Base-by-base conservation (phyloP, 2,888 invertebrate species). In the Piscicola geometra region DNA sequence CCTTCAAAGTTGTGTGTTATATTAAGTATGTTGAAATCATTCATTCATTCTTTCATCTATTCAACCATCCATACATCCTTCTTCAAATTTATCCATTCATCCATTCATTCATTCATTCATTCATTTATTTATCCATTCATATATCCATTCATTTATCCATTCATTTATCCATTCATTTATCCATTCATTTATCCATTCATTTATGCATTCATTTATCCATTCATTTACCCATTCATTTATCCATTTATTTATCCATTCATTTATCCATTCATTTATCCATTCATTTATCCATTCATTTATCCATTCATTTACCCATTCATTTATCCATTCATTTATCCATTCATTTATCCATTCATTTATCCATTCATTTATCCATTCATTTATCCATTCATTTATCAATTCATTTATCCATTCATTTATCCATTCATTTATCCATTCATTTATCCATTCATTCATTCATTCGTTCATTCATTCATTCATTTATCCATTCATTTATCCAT, bases 351-450 rank as follows among this genome's bases (percentile, higher is more conserved):
- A 69, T 15, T n/a, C 33, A 69, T 30, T 15, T 15, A 69, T 69
- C 36, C 69, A 33, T 69, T 15, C 21, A 69, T n/a, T 15, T 32
- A 69, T n/a, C 12, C 69, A 5, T 30, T 12, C n/a, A 5, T 15
- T 15, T 15, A 69, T 64, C n/a, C 12, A 64, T 64, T 28, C 15
- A 0, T 35, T 25, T 64, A 41, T 32, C 1, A 12, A 32, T 66
- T 33, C 33, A 74, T 35, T 18, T 21, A 41, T 33, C 18, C 33
- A 74, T 64, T 1, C 25, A 74, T 33, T 9, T 25, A 74, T 64
- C 21, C 25, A 74, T 64, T 9, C 28, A 75, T 0, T 35, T 64
- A 68, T n/a, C n/a, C n/a, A n/a, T n/a, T n/a, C n/a, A n/a, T n/a
- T n/a, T n/a, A n/a, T n/a, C n/a, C n/a, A n/a, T n/a, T n/a, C n/a